A percentile compares a stretch with the other conserved stretches of the same genome.
Conservation (phyloP, 2,888 invertebrate genomes). For the Xanthorhoe designata region DNA sequence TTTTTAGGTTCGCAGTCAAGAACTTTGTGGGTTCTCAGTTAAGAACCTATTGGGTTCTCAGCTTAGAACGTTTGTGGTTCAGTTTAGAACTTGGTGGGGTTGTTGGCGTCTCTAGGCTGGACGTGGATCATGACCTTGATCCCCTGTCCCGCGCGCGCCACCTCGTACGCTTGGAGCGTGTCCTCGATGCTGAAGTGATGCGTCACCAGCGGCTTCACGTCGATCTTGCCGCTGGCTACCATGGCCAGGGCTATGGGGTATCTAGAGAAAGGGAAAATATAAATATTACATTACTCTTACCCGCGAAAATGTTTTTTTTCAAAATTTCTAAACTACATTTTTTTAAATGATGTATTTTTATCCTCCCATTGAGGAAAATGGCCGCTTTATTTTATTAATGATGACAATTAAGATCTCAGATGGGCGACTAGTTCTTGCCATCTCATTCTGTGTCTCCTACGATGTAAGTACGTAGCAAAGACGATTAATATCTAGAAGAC, state of each 20-base stretch:
- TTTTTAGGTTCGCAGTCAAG: background rate
- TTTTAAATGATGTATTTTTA: too few species aligned
- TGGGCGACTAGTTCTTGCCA: too few species aligned
- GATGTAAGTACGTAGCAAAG: too few species aligned
- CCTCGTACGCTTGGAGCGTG: slow-evolving; percentile 93
- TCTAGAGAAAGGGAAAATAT: slow-evolving; percentile 69
- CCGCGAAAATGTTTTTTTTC: too few species aligned
- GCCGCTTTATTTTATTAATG: too few species aligned
- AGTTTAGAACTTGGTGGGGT: slow-evolving; percentile 62
- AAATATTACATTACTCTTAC: background rate
- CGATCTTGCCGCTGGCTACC: slow-evolving; percentile 90
- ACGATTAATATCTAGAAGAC: too few species aligned
- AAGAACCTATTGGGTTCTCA: background rate
- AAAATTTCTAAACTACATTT: too few species aligned
- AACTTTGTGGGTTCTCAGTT: background rate
- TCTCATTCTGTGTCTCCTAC: too few species aligned
- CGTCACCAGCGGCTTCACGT: slow-evolving; percentile 93
- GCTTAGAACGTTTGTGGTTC: background rate
- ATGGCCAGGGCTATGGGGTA: slow-evolving; percentile 92
- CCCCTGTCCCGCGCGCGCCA: slow-evolving; percentile 89
- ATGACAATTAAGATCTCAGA: too few species aligned
- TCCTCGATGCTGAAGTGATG: slow-evolving; percentile 93
- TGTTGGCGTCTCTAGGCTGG: slow-evolving; percentile 83
- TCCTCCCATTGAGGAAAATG: too few species aligned
- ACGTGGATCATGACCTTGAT: slow-evolving; percentile 96